A percentile compares a stretch with the other conserved stretches of the same genome.
phyloP scores from a whole-genome alignment of 2,797 vertebrate species.

The Syngnathus acus region DNA sequence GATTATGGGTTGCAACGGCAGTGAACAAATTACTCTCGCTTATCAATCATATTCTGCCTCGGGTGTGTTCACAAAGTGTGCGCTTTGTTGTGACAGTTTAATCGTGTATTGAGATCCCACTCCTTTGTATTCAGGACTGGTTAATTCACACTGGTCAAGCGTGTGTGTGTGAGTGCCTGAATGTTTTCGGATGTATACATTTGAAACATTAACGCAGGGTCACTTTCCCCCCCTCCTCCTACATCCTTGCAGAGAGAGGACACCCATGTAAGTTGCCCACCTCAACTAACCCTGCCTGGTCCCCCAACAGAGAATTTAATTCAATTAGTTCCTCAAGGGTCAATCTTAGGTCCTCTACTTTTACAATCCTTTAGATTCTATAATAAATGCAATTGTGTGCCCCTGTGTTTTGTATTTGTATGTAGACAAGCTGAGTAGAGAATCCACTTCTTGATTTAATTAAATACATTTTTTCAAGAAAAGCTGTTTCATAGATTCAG shows the following conservation, averaged over 20 bases:
- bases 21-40: conserved; percentile 35
- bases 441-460: neutral
- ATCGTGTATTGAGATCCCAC: conserved; percentile 56
- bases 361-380: neutral
- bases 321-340: conserved; percentile 4
- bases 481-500: neutral
- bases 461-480: neutral
- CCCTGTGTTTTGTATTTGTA: neutral
- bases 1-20: conserved; percentile 31
- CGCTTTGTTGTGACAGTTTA: conserved; percentile 44
- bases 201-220: conserved; percentile 56
- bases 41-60: conserved; percentile 52
- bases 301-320: conserved; percentile 3
- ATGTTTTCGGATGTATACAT: conserved; percentile 27
- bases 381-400: too few species aligned
- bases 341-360: neutral
- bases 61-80: conserved; percentile 37
- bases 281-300: conserved; percentile 41
- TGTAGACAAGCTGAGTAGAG: neutral
- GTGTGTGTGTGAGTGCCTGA: neutral
- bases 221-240: conserved; percentile 43
- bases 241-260: conserved; percentile 74
- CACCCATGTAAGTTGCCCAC: conserved; percentile 77
- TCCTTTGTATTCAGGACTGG: conserved; percentile 36
- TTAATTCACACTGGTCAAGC: conserved; percentile 19